phyloP scores from a whole-genome alignment of 2,888 invertebrate species.

The Dendrolimus pini region DNA sequence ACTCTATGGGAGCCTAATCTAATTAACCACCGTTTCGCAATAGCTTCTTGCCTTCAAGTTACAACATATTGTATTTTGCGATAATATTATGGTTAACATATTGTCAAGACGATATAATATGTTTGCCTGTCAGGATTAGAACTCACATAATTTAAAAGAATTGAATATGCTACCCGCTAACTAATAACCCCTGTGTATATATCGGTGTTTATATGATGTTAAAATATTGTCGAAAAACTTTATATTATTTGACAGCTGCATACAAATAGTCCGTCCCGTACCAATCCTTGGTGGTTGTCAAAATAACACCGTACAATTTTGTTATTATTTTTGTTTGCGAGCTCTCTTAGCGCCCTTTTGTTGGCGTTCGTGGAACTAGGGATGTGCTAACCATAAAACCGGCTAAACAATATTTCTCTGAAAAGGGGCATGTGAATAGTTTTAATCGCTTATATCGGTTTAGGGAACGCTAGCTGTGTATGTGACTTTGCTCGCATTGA shows the following conservation, averaged over 20 bases:
- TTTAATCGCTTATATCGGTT: constrained; percentile 41
- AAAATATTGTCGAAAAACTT: no score
- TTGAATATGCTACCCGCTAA: no score
- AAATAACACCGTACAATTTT: constrained; percentile 32
- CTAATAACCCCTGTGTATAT: no score
- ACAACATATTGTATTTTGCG: no score
- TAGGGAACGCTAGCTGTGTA: constrained; percentile 42
- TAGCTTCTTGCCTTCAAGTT: no score
- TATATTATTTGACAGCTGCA: neutral
- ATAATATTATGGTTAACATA: no score
- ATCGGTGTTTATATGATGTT: no score
- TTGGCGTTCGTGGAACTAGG: constrained; percentile 62
- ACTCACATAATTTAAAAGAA: no score
- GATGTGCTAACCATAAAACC: constrained; percentile 56
- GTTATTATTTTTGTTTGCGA: constrained; percentile 76
- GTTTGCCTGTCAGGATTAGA: no score
- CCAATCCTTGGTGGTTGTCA: neutral
- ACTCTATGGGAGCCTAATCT: no score
- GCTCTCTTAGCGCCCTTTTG: constrained; percentile 74
- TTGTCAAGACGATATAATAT: no score
- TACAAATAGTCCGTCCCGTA: neutral
- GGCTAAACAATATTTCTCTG: constrained; percentile 58
- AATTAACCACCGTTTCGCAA: no score
- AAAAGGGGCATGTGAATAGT: constrained; percentile 59
- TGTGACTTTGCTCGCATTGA: constrained; percentile 9